A percentile compares a stretch with the other conserved stretches of the same genome.
Conservation (phyloP, 2,113 vertebrate species). For the Pheucticus melanocephalus region DNA sequence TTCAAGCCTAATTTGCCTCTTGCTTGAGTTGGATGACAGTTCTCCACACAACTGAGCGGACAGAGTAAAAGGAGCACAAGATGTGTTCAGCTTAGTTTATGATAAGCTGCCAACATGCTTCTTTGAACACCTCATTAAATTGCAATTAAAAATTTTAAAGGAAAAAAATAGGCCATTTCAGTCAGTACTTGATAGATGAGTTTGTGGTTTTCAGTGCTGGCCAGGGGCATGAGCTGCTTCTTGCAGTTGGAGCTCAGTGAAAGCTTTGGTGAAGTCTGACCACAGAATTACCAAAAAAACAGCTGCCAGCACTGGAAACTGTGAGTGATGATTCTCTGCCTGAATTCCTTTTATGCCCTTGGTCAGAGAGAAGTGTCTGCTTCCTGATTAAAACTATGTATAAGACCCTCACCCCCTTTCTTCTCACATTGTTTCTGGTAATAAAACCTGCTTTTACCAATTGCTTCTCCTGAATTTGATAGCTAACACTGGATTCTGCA, state of each 20-base stretch:
- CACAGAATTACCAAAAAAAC: background rate
- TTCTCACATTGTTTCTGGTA: background rate
- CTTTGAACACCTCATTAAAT: conserved; percentile 42
- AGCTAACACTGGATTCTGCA: background rate
- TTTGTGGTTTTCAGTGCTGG: background rate
- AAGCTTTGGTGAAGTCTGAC: background rate
- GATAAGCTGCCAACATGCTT: background rate
- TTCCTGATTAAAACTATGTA: background rate
- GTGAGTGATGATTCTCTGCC: background rate
- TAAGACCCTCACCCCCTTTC: background rate
- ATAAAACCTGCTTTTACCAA: background rate
- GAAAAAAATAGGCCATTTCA: background rate
- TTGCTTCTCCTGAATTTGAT: background rate
- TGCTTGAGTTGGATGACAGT: background rate
- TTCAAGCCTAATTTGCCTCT: background rate
- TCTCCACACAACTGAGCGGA: background rate
- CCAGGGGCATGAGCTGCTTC: background rate
- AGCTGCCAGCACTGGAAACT: background rate
- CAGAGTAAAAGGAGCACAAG: background rate
- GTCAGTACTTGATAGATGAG: background rate
- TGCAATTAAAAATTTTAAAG: background rate
- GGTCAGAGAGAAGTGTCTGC: background rate
- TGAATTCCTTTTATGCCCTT: background rate
- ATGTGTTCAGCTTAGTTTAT: background rate
- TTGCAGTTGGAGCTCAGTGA: background rate